Base-by-base conservation (phyloP, 2,113 vertebrate genomes). In the Malurus melanocephalus region DNA sequence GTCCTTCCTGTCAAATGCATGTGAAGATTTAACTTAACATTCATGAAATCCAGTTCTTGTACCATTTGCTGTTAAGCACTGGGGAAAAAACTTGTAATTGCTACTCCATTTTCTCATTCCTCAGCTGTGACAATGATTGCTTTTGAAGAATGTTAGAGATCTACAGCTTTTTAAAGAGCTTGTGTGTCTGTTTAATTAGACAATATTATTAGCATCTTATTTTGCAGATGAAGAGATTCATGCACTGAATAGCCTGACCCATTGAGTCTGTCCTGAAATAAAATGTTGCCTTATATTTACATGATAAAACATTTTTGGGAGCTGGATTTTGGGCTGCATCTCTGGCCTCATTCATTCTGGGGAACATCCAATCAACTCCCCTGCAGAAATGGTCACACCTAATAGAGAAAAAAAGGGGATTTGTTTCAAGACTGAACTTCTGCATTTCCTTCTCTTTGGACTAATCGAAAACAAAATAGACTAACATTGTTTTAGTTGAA, bases 91-190 rank as follows among this genome's bases (percentile, higher is more conserved):
- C 26, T 67, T 56, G 11, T 86, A 76, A 85, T 69, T 88, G 35
- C 45, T 85, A 24, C 74, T 91, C 61, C 33, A 62, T 93, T 89
- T 94, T 91, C 49, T 81, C 61, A 46, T 91, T 75, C 28, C 55
- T 86, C 21, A 55, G 21, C 45, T 84, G 62, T 77, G 65, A 69
- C 89, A 69, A 83, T 57, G 6, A 57, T 68, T 89, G n/a, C 13
- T 43, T 80, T 53, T 81, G 69, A 89, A 72, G 32, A 80, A 71
- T 68, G 32, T 35, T 78, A 51, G 73, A 75, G 45, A 86, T 35
- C 33, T 40, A 28, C 59, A 55, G 33, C 38, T 87, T 88, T 82
- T 38, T 30, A 32, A 86, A 64, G 60, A 64, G 42, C 53, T 61
- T 32, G 6, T 55, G 7, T 75, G 38, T 60, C 76, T 80, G 24